Evolutionary conservation across 2,888 invertebrate species (phyloP).

Genomic region (Pyrrhosoma nymphula): DNA sequence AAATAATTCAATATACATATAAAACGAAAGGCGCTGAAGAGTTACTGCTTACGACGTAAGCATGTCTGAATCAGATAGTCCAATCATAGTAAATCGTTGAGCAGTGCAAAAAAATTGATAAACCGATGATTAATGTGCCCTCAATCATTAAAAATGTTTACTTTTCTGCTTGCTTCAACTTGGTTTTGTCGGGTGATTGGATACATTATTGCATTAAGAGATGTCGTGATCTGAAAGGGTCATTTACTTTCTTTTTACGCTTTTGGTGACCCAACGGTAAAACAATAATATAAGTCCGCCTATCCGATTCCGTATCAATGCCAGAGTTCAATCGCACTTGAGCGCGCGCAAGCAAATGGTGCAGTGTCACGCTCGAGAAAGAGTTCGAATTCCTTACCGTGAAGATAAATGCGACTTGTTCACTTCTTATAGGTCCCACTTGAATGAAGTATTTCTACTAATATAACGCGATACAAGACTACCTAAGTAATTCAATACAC

Average conservation of each 20-base stretch:
- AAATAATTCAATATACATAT: no score
- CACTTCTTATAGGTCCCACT: background rate
- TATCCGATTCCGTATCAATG: background rate
- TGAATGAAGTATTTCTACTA: background rate
- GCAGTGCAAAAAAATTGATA: no score
- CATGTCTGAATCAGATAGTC: background rate
- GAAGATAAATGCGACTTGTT: background rate
- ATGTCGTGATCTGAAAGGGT: background rate
- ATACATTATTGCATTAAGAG: background rate
- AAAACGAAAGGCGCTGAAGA: no score
- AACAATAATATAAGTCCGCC: background rate
- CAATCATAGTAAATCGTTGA: no score
- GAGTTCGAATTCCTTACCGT: background rate
- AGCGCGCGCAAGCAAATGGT: background rate
- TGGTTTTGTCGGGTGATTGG: background rate
- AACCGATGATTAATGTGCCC: no score
- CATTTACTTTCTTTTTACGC: background rate
- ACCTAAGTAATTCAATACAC: no score
- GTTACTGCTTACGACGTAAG: no score
- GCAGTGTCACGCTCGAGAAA: background rate
- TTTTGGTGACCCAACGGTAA: background rate
- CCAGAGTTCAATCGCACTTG: background rate
- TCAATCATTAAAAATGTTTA: background rate
- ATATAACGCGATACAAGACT: no score
- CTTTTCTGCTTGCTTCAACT: background rate